Evolutionary conservation across 1,140 invertebrate genomes (phyloP).

Genomic region (Metaphire vulgaris): DNA sequence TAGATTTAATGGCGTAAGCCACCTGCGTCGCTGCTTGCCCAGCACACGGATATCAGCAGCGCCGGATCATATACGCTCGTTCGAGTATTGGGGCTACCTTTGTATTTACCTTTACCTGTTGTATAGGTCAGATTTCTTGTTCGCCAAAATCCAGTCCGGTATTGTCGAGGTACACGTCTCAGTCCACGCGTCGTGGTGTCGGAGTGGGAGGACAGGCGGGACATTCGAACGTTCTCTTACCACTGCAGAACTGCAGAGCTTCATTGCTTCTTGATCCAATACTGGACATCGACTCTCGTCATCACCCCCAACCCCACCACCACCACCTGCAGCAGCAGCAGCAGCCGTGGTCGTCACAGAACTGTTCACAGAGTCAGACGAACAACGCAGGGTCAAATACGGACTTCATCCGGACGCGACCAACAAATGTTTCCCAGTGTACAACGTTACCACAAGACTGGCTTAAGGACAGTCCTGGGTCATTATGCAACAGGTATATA

Average conservation of each 20-base stretch:
- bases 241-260: not conserved
- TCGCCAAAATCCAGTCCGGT: not conserved
- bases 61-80: too few relatives aligned
- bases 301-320: too few relatives aligned
- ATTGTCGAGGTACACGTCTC: too few relatives aligned
- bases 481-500: not conserved
- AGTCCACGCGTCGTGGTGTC: not conserved
- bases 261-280: not conserved
- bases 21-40: too few relatives aligned
- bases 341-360: not conserved
- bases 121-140: too few relatives aligned
- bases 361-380: not conserved
- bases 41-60: too few relatives aligned
- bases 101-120: too few relatives aligned
- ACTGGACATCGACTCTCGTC: not conserved
- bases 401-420: not conserved
- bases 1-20: too few relatives aligned
- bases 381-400: not conserved
- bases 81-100: too few relatives aligned
- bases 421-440: not conserved
- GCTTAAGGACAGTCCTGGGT: not conserved
- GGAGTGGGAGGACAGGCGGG: too few relatives aligned
- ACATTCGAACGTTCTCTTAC: too few relatives aligned
- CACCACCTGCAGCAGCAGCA: too few relatives aligned
- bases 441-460: not conserved